Percentiles rank a stretch among this genome's conserved stretches.
phyloP scores from a whole-genome alignment of 64 coral and sea anemone genomes.

The Pachyseris speciosa region DNA sequence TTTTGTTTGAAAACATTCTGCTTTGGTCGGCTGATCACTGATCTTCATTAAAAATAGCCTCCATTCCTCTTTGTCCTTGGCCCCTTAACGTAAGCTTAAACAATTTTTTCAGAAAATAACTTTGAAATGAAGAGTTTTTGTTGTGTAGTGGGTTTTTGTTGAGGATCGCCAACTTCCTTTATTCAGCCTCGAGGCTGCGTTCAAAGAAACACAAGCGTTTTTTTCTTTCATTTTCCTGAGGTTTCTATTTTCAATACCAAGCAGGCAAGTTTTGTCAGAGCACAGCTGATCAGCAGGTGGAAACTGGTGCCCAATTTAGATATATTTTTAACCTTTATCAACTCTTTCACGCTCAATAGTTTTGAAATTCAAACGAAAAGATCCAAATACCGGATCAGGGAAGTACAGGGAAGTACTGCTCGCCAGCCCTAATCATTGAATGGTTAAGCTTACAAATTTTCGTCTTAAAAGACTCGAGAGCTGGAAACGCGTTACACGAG shows the following conservation, averaged over 20 bases:
- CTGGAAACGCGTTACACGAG: too few species aligned
- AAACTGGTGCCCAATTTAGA: slow-evolving; percentile 9
- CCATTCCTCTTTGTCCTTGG: not conserved
- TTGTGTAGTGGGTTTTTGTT: not conserved
- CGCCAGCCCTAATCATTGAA: too few species aligned
- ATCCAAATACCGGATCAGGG: too few species aligned
- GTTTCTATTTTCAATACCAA: not conserved
- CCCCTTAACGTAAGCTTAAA: not conserved
- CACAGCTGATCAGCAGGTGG: slow-evolving; percentile 27
- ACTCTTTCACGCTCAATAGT: not conserved
- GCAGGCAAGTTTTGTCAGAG: not conserved
- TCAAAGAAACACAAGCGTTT: not conserved
- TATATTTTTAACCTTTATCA: not conserved
- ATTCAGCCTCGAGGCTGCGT: not conserved
- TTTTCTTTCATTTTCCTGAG: not conserved
- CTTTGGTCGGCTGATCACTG: not conserved
- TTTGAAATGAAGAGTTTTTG: not conserved
- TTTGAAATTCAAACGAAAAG: not conserved
- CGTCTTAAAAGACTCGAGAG: too few species aligned
- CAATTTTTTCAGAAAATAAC: not conserved
- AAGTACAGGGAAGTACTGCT: too few species aligned
- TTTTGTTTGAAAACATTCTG: slow-evolving; percentile 41
- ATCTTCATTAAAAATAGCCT: not conserved
- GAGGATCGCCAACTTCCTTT: not conserved
- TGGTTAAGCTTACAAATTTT: too few species aligned